phyloP scores from a whole-genome alignment of 2,797 vertebrate genomes.

The Helarctos malayanus region DNA sequence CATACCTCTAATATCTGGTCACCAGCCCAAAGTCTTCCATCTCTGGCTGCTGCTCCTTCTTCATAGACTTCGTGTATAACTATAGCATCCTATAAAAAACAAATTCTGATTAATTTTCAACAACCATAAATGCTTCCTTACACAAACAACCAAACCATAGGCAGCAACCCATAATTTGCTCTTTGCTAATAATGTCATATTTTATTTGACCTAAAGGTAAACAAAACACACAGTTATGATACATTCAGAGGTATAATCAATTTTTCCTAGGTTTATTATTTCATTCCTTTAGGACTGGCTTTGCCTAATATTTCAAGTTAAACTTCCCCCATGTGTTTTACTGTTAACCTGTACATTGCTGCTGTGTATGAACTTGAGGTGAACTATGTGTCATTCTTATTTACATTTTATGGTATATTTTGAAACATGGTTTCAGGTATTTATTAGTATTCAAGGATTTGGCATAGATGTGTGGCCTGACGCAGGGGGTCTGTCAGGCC shows the following conservation, averaged over 20 bases:
- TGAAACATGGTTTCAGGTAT: constrained; percentile 86
- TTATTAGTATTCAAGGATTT: constrained; percentile 86
- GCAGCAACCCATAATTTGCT: background rate
- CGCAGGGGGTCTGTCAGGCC: constrained; percentile 81
- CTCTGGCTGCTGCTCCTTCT: constrained; percentile 97
- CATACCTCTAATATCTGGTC: constrained; percentile 97
- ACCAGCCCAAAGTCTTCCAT: constrained; percentile 97
- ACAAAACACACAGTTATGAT: background rate
- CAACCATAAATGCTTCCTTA: constrained; percentile 46
- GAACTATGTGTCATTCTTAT: constrained; percentile 84
- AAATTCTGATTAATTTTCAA: constrained; percentile 63
- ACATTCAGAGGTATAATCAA: constrained; percentile 24
- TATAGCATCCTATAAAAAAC: constrained; percentile 93
- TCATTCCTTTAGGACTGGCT: constrained; percentile 44
- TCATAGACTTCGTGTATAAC: constrained; percentile 99
- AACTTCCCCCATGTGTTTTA: constrained; percentile 48
- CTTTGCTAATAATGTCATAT: constrained; percentile 4
- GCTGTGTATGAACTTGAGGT: constrained; percentile 83
- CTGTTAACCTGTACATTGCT: constrained; percentile 52
- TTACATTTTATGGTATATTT: constrained; percentile 87
- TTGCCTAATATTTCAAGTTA: constrained; percentile 71
- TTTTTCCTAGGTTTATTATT: constrained; percentile 50
- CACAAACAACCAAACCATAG: constrained; percentile 30
- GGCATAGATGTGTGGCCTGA: constrained; percentile 83
- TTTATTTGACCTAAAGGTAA: constrained; percentile 45